Percentiles rank a stretch among this genome's conserved stretches.
These are phyloP conservation scores for Barnardius zonarius DNA, from an alignment of 2,113 vertebrate species.

Conservation along the genomic window DNA sequence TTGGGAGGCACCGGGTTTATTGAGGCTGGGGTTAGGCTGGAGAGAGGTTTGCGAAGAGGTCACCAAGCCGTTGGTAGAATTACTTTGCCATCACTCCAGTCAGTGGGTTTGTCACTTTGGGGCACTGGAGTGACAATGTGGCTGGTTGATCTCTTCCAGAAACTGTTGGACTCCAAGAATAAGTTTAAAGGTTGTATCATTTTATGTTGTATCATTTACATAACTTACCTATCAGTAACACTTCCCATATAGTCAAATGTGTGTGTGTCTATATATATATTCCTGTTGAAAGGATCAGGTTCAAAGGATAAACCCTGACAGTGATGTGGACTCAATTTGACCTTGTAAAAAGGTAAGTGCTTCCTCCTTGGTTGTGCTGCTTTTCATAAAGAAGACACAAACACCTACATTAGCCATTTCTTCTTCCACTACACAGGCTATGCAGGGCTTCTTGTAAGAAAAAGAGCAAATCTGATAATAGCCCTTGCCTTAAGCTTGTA, in stretches of 20 bases:
- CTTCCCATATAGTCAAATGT: conserved; percentile 23
- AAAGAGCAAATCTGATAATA: neutral
- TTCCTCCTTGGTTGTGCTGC: neutral
- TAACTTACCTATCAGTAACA: conserved; percentile 44
- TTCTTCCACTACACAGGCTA: neutral
- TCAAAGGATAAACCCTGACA: conserved; percentile 23
- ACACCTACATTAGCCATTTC: neutral
- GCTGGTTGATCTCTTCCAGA: conserved; percentile 37
- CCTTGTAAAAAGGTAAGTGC: neutral
- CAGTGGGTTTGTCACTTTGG: neutral
- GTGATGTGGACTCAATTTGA: conserved; percentile 7
- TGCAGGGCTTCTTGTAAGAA: neutral
- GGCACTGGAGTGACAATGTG: neutral
- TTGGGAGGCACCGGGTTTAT: neutral
- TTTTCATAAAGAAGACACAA: neutral
- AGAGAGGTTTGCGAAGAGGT: neutral
- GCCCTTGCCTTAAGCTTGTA: neutral
- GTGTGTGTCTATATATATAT: conserved; percentile 13
- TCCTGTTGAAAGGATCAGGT: neutral
- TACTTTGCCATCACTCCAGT: neutral
- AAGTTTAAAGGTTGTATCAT: neutral
- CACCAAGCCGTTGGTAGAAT: neutral
- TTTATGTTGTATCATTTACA: neutral
- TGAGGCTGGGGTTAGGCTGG: neutral
- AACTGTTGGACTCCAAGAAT: neutral